Evolutionary conservation across 2,113 vertebrate genomes (phyloP).

Genomic region (Seriola quinqueradiata): DNA sequence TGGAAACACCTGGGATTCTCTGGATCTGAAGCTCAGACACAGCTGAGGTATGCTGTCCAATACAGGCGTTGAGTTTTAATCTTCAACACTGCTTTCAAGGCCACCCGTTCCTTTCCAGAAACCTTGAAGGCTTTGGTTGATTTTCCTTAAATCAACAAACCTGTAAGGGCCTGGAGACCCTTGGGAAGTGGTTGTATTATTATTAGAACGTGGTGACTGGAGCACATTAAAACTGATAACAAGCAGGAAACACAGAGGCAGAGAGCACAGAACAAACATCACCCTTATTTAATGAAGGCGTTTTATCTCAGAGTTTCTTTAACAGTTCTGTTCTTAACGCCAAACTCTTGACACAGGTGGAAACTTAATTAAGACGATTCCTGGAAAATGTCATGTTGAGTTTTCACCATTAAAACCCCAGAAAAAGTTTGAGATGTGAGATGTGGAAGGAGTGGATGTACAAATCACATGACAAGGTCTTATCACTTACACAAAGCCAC

Average conservation of each 20-base stretch:
- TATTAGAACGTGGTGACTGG: slow-evolving; percentile 32
- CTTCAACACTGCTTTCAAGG: neutral
- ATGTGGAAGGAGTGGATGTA: neutral
- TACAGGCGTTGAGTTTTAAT: neutral
- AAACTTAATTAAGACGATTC: slow-evolving; percentile 22
- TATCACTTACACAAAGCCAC: slow-evolving; percentile 25
- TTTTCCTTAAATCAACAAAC: slow-evolving; percentile 26
- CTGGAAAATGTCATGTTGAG: neutral
- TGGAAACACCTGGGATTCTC: neutral
- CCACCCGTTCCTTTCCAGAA: neutral
- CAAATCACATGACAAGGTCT: neutral
- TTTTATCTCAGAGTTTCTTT: slow-evolving; percentile 12
- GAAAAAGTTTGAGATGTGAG: neutral
- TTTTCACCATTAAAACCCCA: neutral
- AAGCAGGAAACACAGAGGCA: slow-evolving; percentile 32
- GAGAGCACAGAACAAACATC: slow-evolving; percentile 10
- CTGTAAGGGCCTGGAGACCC: slow-evolving; percentile 13
- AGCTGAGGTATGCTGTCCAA: neutral
- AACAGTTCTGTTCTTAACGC: neutral
- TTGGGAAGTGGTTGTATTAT: slow-evolving; percentile 17
- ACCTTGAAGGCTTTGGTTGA: slow-evolving; percentile 18
- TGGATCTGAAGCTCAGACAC: neutral
- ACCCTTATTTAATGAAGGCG: neutral
- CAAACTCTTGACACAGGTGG: neutral
- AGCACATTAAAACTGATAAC: slow-evolving; percentile 22